A percentile compares a stretch with the other conserved stretches of the same genome.
phyloP scores from a whole-genome alignment of 2,113 vertebrate species.

The Gobius niger region DNA sequence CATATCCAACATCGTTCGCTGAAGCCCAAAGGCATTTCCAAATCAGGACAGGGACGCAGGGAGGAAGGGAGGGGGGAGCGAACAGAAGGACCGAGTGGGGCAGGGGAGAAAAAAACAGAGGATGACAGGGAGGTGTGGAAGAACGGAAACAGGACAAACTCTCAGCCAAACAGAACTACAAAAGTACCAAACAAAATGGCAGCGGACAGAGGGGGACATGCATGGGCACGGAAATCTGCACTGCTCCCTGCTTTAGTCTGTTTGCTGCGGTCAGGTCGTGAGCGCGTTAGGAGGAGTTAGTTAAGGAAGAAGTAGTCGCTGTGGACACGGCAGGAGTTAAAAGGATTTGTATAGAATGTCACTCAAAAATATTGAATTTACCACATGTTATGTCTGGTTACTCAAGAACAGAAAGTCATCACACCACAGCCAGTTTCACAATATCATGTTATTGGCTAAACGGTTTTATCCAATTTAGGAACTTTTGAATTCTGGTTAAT shows the following conservation, averaged over 20 bases:
- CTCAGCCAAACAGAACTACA: constrained; percentile 28
- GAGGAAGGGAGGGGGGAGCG: constrained; percentile 22
- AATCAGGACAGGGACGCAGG: constrained; percentile 69
- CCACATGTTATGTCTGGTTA: too few species aligned
- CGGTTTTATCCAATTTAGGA: too few species aligned
- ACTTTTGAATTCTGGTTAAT: too few species aligned
- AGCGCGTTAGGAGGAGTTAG: constrained; percentile 35
- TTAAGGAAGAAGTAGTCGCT: not conserved
- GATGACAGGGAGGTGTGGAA: constrained; percentile 30
- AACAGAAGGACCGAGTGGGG: constrained; percentile 67
- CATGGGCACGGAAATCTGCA: constrained; percentile 25
- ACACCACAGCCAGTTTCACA: too few species aligned
- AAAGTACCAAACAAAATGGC: constrained; percentile 46
- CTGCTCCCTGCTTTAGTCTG: constrained; percentile 15
- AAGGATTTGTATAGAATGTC: too few species aligned
- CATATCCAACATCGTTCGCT: constrained; percentile 54
- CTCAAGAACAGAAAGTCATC: too few species aligned
- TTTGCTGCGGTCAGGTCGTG: constrained; percentile 20
- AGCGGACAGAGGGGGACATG: constrained; percentile 58
- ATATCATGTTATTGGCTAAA: too few species aligned
- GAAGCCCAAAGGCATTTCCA: constrained; percentile 72
- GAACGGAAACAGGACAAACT: constrained; percentile 43
- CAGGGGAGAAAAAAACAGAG: constrained; percentile 46
- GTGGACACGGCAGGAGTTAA: not conserved
- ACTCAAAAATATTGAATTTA: too few species aligned